Percentiles rank a stretch among this genome's conserved stretches.
Conservation (phyloP, 2,888 invertebrate genomes). For the Gasteruption jaculator region DNA sequence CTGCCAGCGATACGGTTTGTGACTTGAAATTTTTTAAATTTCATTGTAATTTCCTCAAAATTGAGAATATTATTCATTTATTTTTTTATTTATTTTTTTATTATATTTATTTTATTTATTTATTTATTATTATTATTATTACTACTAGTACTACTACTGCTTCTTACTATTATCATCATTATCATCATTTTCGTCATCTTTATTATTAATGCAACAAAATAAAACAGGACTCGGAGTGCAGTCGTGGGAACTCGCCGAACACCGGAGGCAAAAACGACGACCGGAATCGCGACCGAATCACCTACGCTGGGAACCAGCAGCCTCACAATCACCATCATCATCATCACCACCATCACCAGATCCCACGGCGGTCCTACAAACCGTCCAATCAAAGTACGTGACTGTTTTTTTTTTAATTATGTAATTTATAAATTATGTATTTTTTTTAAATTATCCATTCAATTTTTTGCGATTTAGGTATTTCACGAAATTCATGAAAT, state of each 20-base stretch:
- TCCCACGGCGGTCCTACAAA: slow-evolving; percentile 43
- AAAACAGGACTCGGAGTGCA: slow-evolving; percentile 47
- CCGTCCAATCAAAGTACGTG: slow-evolving; percentile 31
- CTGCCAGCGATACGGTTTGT: slow-evolving; percentile 48
- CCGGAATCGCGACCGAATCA: slow-evolving; percentile 40
- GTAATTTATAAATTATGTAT: too few species aligned
- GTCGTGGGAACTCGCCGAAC: slow-evolving; percentile 49
- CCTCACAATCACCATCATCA: slow-evolving; percentile 34
- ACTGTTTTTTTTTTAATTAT: slow-evolving; percentile 5
- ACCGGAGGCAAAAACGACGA: slow-evolving; percentile 44
- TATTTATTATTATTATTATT: not conserved
- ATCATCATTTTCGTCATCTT: too few species aligned
- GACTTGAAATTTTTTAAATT: slow-evolving; percentile 9
- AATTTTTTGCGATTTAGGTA: too few species aligned
- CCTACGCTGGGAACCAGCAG: slow-evolving; percentile 39
- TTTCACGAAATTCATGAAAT: too few species aligned
- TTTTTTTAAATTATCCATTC: too few species aligned
- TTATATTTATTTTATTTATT: not conserved
- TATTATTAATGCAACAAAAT: slow-evolving; percentile 2
- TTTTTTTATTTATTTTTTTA: slow-evolving; percentile 4
- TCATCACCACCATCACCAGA: slow-evolving; percentile 19
- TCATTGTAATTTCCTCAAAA: slow-evolving; percentile 4
- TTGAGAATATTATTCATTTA: slow-evolving; percentile 7
- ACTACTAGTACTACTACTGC: not conserved
- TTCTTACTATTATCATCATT: too few species aligned